Base-by-base conservation (phyloP, 64 coral and sea anemone genomes). In the Anthopleura sola region DNA sequence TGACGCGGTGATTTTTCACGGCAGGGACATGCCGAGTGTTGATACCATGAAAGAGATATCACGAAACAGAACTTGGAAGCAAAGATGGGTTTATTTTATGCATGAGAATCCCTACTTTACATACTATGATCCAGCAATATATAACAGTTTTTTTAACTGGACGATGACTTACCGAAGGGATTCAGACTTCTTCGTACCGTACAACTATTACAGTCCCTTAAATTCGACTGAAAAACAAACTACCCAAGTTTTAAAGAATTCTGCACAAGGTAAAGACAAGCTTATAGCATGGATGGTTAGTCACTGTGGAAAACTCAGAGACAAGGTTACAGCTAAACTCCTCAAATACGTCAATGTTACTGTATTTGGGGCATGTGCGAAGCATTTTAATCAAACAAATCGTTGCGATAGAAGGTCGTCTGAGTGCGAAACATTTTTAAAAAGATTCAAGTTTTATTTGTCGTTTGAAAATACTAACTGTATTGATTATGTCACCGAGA, bases 401-500 rank as follows among this genome's bases (percentile, higher is more conserved):
- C 33, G 46, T n/a, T 19, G 9, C 26, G 12, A 36, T 3, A 0
- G 17, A 23, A 79, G 33, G 14, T 50, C 68, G 13, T 8, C 4
- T 8, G 81, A 68, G 33, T 93, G 91, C 34, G 60, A 88, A 21
- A 85, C 62, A 0, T 44, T 93, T 29, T 46, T 93, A 11, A 57
- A 68, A 49, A 64, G 83, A 20, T 78, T 88, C 29, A 93, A 93
- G 64, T 93, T 93, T 60, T 86, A 90, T 20, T 48, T 93, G 31
- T 75, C 92, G 15, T 93, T 93, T 81, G 92, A 93, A 81, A 93
- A 93, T 21, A 71, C 71, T 24, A 88, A 88, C 39, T 88, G 91
- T n/a, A 5, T 85, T 14, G 91, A 93, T 34, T 93, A 93, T 13
- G 60, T 93, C n/a, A 93, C 91, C 4, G 91, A 93, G 36, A 93